Percentiles rank a stretch among this genome's conserved stretches.
Conservation (phyloP, 2,888 invertebrate species). For the Cephus sareptanus region DNA sequence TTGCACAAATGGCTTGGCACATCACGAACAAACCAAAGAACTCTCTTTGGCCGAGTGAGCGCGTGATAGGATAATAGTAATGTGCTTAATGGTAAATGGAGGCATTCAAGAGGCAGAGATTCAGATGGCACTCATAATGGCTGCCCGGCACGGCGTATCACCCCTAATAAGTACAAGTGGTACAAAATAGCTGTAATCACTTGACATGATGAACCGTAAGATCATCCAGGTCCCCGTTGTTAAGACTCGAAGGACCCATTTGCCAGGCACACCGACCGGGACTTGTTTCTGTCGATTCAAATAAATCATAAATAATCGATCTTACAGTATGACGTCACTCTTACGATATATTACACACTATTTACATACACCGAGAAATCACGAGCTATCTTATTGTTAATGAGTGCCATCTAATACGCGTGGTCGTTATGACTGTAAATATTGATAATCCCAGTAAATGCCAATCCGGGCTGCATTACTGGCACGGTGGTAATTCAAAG, state of each 20-base stretch:
- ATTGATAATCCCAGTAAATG: background rate
- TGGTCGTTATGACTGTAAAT: background rate
- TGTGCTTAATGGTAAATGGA: constrained; percentile 66
- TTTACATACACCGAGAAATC: too few species aligned
- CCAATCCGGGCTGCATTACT: constrained; percentile 35
- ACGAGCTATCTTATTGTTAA: background rate
- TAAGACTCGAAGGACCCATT: constrained; percentile 20
- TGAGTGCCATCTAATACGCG: background rate
- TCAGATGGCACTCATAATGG: constrained; percentile 65
- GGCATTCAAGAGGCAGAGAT: constrained; percentile 64
- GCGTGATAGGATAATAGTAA: constrained; percentile 66
- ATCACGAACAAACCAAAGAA: constrained; percentile 58
- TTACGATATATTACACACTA: background rate
- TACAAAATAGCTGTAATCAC: constrained; percentile 65
- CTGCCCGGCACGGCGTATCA: constrained; percentile 58
- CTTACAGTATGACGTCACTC: background rate
- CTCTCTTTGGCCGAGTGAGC: constrained; percentile 52
- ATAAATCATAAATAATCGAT: background rate
- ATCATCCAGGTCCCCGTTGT: constrained; percentile 46
- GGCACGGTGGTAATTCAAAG: constrained; percentile 56
- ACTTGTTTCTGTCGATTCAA: background rate
- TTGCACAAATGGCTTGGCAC: constrained; percentile 63
- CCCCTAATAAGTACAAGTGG: constrained; percentile 66
- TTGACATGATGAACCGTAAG: constrained; percentile 57
- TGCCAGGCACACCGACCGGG: background rate